Base-by-base conservation (phyloP, 2,113 vertebrate species). In the Accipiter cooperii region DNA sequence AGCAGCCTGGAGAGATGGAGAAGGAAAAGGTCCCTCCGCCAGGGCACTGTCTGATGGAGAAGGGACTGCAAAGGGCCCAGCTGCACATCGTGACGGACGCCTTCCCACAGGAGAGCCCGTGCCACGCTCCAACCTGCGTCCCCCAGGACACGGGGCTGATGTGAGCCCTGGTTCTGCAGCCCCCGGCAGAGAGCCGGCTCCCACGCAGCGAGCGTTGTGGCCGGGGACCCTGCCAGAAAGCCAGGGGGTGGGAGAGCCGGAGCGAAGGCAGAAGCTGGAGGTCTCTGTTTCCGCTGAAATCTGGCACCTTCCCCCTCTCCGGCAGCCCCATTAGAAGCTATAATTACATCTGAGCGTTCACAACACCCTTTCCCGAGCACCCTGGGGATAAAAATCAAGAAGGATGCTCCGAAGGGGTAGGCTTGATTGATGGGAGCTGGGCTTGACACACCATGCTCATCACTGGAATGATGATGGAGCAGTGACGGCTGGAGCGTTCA, bases 281-380 rank as follows among this genome's bases (percentile, higher is more conserved):
- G 93, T 93, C 95, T 86, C 61, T 4, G 0, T 75, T 96, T 95
- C 91, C 46, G 15, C 57, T 76, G 46, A 55, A 89, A 89, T 79
- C 88, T 75, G 93, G 80, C 95, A 58, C 71, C 84, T 79, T 91
- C 80, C 88, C 77, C 81, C 91, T 87, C 84, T 26, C 70, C 83
- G 84, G 76, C 93, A 95, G 80, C 65, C 76, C 91, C 66, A 13
- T 60, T 33, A 61, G 55, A 9, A 44, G 84, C 71, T 95, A 70
- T 86, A 96, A 93, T 91, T 89, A 91, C 15, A 78, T 8, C 61
- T 2, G 2, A 89, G 91, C 10, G 26, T 42, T 70, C 76, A 12
- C 81, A 80, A 42, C 66, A 75, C 88, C 91, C 73, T 86, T 83
- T 57, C 76, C 76, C 1, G 1, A 86, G 71, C 61, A 54, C 54